phyloP scores from a whole-genome alignment of 2,113 vertebrate species.

The Stegostoma tigrinum region DNA sequence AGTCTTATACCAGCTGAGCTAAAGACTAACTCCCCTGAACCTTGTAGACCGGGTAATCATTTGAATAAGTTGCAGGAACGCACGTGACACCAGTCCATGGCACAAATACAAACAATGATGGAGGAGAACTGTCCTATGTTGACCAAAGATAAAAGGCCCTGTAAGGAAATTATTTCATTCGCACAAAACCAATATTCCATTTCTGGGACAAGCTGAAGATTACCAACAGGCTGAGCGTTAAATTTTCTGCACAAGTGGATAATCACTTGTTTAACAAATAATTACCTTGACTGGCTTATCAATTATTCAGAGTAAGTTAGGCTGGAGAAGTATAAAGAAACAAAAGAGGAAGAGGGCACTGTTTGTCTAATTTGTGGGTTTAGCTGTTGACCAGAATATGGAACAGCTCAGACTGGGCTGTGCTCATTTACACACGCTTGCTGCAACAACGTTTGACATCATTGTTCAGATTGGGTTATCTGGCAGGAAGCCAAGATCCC shows the following conservation, averaged over 20 bases:
- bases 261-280: constrained; percentile 23
- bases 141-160: background rate
- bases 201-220: background rate
- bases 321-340: background rate
- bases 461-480: background rate
- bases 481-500: background rate
- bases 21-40: background rate
- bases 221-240: background rate
- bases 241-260: background rate
- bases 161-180: background rate
- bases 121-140: background rate
- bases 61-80: background rate
- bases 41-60: background rate
- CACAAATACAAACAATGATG: background rate
- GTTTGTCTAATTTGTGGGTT: background rate
- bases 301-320: constrained; percentile 10
- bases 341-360: background rate
- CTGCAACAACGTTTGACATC: background rate
- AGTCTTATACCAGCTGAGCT: background rate
- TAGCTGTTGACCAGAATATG: background rate
- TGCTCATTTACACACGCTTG: no score
- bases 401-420: no score
- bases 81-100: no score
- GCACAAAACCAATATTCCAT: background rate
- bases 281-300: constrained; percentile 3